Conservation (phyloP, 2,888 invertebrate genomes). For the Griposia aprilina region DNA sequence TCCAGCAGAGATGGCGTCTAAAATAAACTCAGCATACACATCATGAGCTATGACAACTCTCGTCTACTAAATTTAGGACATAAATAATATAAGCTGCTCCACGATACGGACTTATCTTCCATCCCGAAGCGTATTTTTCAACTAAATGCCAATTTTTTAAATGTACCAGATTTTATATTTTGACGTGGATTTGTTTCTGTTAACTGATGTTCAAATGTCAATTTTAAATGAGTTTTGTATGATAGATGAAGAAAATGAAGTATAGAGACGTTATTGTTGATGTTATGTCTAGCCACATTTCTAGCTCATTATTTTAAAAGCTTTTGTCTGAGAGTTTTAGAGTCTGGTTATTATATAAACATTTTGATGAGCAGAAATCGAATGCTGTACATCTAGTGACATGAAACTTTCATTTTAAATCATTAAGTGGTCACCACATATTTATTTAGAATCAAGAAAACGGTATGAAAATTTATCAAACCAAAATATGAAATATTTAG, state of each 20-base stretch:
- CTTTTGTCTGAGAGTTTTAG: not conserved
- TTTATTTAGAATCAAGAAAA: not conserved
- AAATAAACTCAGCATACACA: conserved; percentile 53
- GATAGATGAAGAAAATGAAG: conserved; percentile 19
- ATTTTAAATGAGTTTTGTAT: conserved; percentile 29
- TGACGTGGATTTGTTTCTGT: conserved; percentile 15
- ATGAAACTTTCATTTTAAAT: not conserved
- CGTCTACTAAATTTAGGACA: conserved; percentile 47
- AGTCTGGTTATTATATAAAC: not conserved
- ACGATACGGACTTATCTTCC: conserved; percentile 49
- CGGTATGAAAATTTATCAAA: not conserved
- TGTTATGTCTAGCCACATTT: not conserved
- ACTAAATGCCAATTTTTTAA: conserved; percentile 51
- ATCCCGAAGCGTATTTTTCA: conserved; percentile 39
- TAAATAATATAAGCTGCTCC: conserved; percentile 54
- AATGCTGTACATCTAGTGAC: too few relatives aligned
- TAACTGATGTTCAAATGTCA: conserved; percentile 18
- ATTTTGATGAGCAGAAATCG: not conserved
- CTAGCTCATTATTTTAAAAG: conserved; percentile 31
- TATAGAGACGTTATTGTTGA: not conserved
- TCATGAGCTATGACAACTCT: conserved; percentile 57
- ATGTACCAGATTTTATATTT: conserved; percentile 25
- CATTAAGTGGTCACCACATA: not conserved
- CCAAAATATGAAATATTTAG: not conserved
- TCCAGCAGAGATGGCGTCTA: conserved; percentile 27